These are phyloP conservation scores for Albula goreensis DNA, from an alignment of 2,113 vertebrate genomes.

Conservation along the genomic window DNA sequence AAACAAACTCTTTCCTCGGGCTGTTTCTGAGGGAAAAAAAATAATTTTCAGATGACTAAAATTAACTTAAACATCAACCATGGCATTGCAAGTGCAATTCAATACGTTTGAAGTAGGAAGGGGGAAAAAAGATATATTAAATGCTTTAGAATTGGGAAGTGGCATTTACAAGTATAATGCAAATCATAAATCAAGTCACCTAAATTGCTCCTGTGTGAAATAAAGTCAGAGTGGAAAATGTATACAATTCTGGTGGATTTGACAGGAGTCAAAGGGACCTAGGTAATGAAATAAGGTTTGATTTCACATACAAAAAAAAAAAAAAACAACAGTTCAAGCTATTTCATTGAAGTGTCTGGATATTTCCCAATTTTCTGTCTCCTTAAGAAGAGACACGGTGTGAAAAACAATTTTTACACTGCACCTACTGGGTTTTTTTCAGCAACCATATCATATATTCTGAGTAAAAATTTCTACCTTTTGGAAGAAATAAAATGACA, in stretches of 20 bases:
- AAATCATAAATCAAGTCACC: not conserved
- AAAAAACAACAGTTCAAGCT: not conserved
- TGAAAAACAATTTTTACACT: not conserved
- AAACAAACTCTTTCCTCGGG: constrained; percentile 54
- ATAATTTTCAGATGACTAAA: constrained; percentile 33
- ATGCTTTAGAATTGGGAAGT: not conserved
- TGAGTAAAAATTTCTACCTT: not conserved
- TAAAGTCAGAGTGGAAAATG: not conserved
- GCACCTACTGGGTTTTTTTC: not conserved
- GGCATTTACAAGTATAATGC: not conserved
- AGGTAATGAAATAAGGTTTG: not conserved
- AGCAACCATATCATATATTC: not conserved
- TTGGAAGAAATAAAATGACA: not conserved
- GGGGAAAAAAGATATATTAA: not conserved
- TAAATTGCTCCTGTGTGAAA: not conserved
- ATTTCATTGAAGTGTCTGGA: not conserved
- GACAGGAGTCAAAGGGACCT: not conserved
- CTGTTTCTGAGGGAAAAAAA: constrained; percentile 29
- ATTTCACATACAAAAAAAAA: not conserved
- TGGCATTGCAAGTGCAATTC: constrained; percentile 20
- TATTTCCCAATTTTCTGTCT: not conserved
- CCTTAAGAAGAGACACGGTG: not conserved
- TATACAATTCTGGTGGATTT: not conserved
- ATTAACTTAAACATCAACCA: constrained; percentile 25
- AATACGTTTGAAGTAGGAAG: not conserved